Conservation (phyloP, 2,113 vertebrate species). For the Thunnus maccoyii region DNA sequence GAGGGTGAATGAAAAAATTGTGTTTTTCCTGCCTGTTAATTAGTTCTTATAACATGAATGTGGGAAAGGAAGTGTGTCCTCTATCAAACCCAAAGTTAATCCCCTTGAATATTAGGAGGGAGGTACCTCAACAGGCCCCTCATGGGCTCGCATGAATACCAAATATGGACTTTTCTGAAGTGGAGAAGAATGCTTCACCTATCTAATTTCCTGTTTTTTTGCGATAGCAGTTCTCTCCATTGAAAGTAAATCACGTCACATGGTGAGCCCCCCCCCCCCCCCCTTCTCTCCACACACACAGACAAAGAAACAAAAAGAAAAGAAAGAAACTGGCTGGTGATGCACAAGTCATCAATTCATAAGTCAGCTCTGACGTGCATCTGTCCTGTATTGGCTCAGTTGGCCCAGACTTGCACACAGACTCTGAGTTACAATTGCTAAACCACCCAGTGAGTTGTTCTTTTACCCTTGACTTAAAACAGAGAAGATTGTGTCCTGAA, state of each 20-base stretch:
- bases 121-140: slow-evolving; percentile 48
- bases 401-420: slow-evolving; percentile 1
- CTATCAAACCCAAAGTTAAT: slow-evolving; percentile 69
- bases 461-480: slow-evolving; percentile 76
- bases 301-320: slow-evolving; percentile 29
- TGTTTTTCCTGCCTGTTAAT: slow-evolving; percentile 69
- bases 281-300: slow-evolving; percentile 5
- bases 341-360: slow-evolving; percentile 47
- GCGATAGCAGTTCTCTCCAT: slow-evolving; percentile 51
- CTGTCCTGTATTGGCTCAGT: slow-evolving; percentile 20
- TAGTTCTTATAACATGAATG: slow-evolving; percentile 68
- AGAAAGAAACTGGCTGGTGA: slow-evolving; percentile 16
- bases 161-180: slow-evolving; percentile 63
- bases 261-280: not conserved
- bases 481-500: slow-evolving; percentile 61
- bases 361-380: slow-evolving; percentile 4
- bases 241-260: slow-evolving; percentile 48
- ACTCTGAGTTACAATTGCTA: slow-evolving; percentile 48
- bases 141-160: slow-evolving; percentile 64
- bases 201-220: slow-evolving; percentile 69
- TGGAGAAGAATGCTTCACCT: slow-evolving; percentile 61
- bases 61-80: slow-evolving; percentile 67
- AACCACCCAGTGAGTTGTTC: slow-evolving; percentile 62
- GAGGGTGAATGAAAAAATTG: slow-evolving; percentile 32
- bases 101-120: slow-evolving; percentile 65